Base-by-base conservation (phyloP, 2,888 invertebrate genomes). In the Diaperis boleti region DNA sequence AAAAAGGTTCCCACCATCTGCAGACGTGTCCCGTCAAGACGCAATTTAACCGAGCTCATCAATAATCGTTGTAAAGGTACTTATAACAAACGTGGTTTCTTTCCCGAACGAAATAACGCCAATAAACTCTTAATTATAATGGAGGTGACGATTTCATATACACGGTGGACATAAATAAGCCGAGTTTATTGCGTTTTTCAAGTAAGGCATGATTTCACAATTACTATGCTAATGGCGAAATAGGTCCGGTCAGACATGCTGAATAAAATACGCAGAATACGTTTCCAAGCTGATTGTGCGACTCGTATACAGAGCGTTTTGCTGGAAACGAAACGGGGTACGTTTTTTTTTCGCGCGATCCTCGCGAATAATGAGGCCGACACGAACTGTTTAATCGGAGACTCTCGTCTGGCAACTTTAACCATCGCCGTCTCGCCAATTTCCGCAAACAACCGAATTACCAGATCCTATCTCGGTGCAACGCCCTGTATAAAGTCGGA, bases 181-280 rank as follows among this genome's bases (percentile, higher is more conserved):
- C 3, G 66, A 67, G 67, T 71, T 71, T 71, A 73, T 69, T 62
- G 65, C 64, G 56, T 37, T 45, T 45, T 59, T 59, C 45, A 49
- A 68, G 71, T 66, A 70, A 65, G 68, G 68, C 63, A 60, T 69
- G 67, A 68, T 72, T 64, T 67, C 56, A 62, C 71, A 63, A 77
- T 77, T 76, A 72, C 73, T 64, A 77, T 77, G 78, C 76, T 72
- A 78, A 77, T 76, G 64, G 62, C 62, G 59, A 54, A 61, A 69
- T 69, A 69, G 70, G 71, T 69, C 62, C 47, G 65, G 67, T 42
- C 66, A 52, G 54, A 62, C 47, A 57, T 62, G 66, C 37, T 64
- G 66, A 67, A 71, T 71, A 72, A 74, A 73, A 72, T 69, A 60
- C 61, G 68, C 70, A 70, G 73, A 72, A 73, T 68, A 71, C 65